Evolutionary conservation across 2,113 vertebrate species (phyloP).

Genomic region (Petaurus breviceps): DNA sequence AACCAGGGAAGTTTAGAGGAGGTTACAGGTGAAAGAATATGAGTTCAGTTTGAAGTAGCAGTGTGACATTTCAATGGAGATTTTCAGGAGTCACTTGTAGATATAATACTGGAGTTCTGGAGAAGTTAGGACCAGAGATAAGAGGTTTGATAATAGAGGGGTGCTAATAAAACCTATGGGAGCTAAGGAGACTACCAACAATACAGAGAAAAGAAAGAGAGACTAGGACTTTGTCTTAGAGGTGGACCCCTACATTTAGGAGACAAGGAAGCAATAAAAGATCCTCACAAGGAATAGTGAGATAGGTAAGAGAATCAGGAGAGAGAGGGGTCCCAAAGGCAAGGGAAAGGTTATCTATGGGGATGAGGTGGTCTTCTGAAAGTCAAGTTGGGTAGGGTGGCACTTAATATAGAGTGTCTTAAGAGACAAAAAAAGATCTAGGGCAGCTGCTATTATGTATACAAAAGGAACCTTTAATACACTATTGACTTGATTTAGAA

Average conservation of each 20-base stretch:
- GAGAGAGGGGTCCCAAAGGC: not conserved
- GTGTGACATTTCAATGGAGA: too few relatives aligned
- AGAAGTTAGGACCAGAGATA: too few relatives aligned
- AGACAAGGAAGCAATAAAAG: not conserved
- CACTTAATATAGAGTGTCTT: not conserved
- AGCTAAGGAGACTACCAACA: not conserved
- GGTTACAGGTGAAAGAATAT: too few relatives aligned
- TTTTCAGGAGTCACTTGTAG: too few relatives aligned
- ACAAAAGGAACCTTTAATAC: not conserved
- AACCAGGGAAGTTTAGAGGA: not conserved
- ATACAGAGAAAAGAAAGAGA: not conserved
- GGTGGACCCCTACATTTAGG: not conserved
- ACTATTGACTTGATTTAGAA: not conserved
- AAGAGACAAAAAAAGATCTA: not conserved
- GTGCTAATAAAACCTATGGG: not conserved
- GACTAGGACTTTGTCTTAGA: not conserved
- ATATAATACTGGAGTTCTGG: too few relatives aligned
- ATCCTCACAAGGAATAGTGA: not conserved
- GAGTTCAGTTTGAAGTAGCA: too few relatives aligned
- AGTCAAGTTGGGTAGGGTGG: not conserved
- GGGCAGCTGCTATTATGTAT: not conserved
- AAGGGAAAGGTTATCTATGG: not conserved
- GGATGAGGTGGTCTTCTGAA: not conserved
- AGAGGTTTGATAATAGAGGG: not conserved
- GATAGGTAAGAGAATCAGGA: not conserved